Percentiles rank a stretch among this genome's conserved stretches.
Conservation (phyloP, 2,888 invertebrate species). For the Enchytraeus crypticus region DNA sequence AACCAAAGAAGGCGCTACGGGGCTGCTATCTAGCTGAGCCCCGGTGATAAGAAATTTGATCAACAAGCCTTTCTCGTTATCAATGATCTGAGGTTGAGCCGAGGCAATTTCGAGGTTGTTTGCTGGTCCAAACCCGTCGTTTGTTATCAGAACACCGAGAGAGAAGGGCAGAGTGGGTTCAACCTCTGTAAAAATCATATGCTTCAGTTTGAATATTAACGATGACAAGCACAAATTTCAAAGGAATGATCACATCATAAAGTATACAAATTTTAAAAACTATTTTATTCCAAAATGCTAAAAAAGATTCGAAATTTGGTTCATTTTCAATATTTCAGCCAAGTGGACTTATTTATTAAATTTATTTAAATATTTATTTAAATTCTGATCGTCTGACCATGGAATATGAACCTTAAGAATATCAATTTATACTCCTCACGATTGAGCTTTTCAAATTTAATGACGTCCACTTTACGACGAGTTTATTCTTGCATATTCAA, state of each 20-base stretch:
- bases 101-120: constrained; percentile 29
- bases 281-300: background rate
- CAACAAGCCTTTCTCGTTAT: constrained; percentile 33
- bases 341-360: too few relatives aligned
- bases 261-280: background rate
- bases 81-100: constrained; percentile 34
- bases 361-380: too few relatives aligned
- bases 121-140: constrained; percentile 30
- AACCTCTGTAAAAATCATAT: too few relatives aligned
- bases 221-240: constrained; percentile 27
- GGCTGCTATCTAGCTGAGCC: constrained; percentile 22
- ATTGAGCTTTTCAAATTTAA: too few relatives aligned
- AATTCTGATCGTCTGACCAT: too few relatives aligned
- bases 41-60: constrained; percentile 30
- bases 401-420: too few relatives aligned
- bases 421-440: too few relatives aligned
- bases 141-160: constrained; percentile 29
- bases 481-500: too few relatives aligned
- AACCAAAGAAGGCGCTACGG: constrained; percentile 27
- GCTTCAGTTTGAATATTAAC: constrained; percentile 27
- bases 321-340: too few relatives aligned
- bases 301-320: too few relatives aligned
- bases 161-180: constrained; percentile 32
- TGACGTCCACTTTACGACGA: too few relatives aligned
- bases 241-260: constrained; percentile 28